These are phyloP conservation scores for Solenodon paradoxus DNA, from an alignment of 2,113 vertebrate genomes.

Conservation along the genomic window DNA sequence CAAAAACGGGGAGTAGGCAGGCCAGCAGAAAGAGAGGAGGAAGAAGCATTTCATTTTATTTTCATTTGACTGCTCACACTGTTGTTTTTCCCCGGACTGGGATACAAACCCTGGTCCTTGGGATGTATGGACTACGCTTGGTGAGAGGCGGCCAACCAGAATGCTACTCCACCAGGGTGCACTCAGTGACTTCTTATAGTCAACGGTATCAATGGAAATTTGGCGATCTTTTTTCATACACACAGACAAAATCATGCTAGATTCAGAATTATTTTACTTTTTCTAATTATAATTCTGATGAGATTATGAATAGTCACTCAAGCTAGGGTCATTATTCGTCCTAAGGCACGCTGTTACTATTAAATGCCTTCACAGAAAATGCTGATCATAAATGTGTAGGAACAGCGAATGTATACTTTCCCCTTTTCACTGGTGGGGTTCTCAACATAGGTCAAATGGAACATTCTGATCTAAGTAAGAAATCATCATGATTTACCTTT, in stretches of 20 bases:
- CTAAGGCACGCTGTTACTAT: neutral
- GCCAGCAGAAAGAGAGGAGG: too few species aligned
- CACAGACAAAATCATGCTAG: neutral
- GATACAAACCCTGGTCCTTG: too few species aligned
- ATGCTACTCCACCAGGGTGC: too few species aligned
- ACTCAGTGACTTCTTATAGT: neutral
- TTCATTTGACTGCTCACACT: too few species aligned
- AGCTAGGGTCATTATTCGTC: neutral
- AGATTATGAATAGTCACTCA: neutral
- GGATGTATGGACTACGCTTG: too few species aligned
- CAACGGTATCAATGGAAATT: neutral
- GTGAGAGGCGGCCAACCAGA: too few species aligned
- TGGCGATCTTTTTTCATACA: neutral
- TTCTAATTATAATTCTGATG: conserved; percentile 23
- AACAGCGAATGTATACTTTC: neutral
- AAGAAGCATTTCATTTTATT: too few species aligned
- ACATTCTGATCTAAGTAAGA: conserved; percentile 44
- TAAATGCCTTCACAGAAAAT: conserved; percentile 17
- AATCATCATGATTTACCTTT: conserved; percentile 7
- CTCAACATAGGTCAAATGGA: neutral
- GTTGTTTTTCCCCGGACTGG: too few species aligned
- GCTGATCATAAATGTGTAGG: neutral
- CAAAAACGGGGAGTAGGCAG: too few species aligned
- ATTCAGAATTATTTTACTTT: neutral
- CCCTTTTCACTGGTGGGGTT: conserved; percentile 31